phyloP scores from a whole-genome alignment of 2,113 vertebrate genomes.

The Trogon melanurus region DNA sequence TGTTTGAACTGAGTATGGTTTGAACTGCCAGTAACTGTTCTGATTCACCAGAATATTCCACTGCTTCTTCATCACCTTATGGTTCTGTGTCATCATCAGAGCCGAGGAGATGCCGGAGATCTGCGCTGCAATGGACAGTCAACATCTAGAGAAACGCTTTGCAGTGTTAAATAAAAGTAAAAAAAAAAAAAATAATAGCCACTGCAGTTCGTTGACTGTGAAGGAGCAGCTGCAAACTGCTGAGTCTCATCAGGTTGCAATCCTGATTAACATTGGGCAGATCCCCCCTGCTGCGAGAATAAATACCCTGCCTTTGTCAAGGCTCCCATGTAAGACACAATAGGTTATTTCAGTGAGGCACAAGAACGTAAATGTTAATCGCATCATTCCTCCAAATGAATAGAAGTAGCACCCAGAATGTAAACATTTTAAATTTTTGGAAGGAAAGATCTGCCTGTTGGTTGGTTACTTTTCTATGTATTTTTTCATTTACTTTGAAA shows the following conservation, averaged over 20 bases:
- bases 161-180: neutral
- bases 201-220: conserved; percentile 44
- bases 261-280: neutral
- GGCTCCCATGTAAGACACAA: conserved; percentile 28
- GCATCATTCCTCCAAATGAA: neutral
- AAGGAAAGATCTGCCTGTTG: neutral
- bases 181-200: neutral
- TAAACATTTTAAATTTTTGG: conserved; percentile 54
- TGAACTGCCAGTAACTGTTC: neutral
- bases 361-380: conserved; percentile 31
- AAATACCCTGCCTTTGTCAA: conserved; percentile 51
- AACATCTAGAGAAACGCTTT: neutral
- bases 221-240: conserved; percentile 63
- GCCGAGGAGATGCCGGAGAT: neutral
- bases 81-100: neutral
- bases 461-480: neutral
- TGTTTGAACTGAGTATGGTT: neutral
- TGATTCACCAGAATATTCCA: neutral
- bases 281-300: neutral
- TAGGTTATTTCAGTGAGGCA: conserved; percentile 29
- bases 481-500: neutral
- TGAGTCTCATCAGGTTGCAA: conserved; percentile 18
- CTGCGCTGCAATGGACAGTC: neutral
- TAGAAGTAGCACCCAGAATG: conserved; percentile 21
- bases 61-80: neutral